These are phyloP conservation scores for Calosoma granatense DNA, from an alignment of 1,140 invertebrate species.

Conservation along the genomic window DNA sequence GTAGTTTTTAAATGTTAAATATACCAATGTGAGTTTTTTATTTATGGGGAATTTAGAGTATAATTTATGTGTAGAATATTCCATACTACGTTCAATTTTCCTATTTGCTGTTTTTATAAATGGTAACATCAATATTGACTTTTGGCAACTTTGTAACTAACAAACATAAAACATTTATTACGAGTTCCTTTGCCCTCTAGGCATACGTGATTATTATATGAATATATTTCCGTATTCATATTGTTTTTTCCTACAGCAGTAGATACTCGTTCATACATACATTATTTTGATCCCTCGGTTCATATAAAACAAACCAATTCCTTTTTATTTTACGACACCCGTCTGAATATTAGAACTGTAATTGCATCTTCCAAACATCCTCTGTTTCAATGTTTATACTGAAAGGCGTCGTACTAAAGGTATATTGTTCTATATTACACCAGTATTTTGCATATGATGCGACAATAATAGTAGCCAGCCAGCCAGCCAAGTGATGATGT, in stretches of 20 bases:
- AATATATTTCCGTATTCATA: neutral
- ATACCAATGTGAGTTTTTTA: neutral
- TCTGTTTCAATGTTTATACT: neutral
- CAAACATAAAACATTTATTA: neutral
- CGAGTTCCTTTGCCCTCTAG: neutral
- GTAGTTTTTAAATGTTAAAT: too few species aligned
- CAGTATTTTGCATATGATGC: constrained; percentile 1
- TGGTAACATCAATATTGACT: neutral
- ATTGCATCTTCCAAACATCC: neutral
- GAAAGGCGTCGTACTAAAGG: neutral
- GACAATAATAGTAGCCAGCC: neutral
- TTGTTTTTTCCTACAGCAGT: neutral
- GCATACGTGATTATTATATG: neutral
- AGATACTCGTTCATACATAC: neutral
- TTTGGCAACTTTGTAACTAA: neutral
- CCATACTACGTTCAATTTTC: too few species aligned
- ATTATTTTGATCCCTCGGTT: too few species aligned
- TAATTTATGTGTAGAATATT: too few species aligned
- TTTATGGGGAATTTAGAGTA: too few species aligned
- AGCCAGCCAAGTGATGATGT: neutral
- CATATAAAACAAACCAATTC: neutral
- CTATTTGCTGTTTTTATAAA: too few species aligned
- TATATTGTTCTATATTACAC: neutral
- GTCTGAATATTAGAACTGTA: neutral
- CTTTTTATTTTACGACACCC: neutral